Base-by-base conservation (phyloP, 1,140 invertebrate species). In the Drosophila melanica region DNA sequence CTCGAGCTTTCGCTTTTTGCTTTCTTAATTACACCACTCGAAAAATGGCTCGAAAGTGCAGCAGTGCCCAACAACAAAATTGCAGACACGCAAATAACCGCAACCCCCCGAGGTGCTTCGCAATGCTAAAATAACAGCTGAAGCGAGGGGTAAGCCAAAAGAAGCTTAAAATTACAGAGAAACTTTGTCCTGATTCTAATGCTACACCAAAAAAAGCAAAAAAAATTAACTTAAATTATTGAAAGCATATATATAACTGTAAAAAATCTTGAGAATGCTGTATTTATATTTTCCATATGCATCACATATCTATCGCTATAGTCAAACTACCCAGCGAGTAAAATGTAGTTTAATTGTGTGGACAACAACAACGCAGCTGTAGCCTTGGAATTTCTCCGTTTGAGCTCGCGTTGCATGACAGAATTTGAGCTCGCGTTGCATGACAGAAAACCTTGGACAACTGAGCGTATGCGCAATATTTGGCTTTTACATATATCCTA, bases 21-120 rank as follows among this genome's bases (percentile, higher is more conserved):
- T 81, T 81, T 81, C 79, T 77, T 81, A 81, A 81, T 81, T 81
- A 81, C 77, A 59, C 39, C 65, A 75, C 74, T 75, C 67, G 55
- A 76, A 53, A 62, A 79, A 79, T 79, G 71, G 65, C 76, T 75
- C 60, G 79, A 60, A 74, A 70, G 73, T 80, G 78, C 68, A 73
- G 78, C 63, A 53, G 75, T 47, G 67, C 73, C 20, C 47, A 12
- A 69, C 47, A 12, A 69, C 53, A 74, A 81, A 81, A 77, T 81
- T 81, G 78, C 68, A 68, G 73, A 67, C 73, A 77, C 64, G 79
- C 78, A 81, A 81, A 77, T 77, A 77, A 54, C 64, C 64, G 30
- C 51, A 68, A 27, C 23, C 53, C 62, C 47, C 47, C 39, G 30
- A 50, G 63, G 47, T 39, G 50, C 48, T 54, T 35, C 30, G 44